Evolutionary conservation across 2,888 invertebrate genomes (phyloP), one percentile per base, ranked within the genome.

Genomic region (Trichogramma dendrolimi): DNA sequence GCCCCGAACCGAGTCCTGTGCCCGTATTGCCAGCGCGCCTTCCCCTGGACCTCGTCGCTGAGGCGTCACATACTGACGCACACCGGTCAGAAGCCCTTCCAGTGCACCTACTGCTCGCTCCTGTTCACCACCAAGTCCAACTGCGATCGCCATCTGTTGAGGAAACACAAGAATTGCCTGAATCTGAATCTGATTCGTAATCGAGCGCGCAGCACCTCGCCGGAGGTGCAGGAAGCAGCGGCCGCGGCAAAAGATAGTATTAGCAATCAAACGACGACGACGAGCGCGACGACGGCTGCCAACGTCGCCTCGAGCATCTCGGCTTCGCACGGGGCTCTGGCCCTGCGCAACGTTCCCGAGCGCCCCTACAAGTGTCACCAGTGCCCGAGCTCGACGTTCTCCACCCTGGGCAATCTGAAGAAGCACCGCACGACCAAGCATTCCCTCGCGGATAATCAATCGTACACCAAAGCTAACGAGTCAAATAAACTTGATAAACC

Each of bases 81-180:
- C 78, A 97, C 96, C 0, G 95, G 92, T 2, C 96, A 96, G 76
- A 97, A 97, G 75, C 97, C 97, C 0, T 97, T 91, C 82, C 94
- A 95, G 75, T 97, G 97, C 79, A 90, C 92, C 0, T 90, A 93
- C 73, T 97, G 97, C 76, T 91, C 93, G 0, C 83, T 96, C 6
- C 86, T 94, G 1, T 97, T 97, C 79, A 97, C 96, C 44, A 97
- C 96, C 1, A 97, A 97, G 78, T 96, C 96, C 6, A 97, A 97
- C 80, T 94, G 97, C 78, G 97, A 97, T 75, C 90, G 97, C 8
- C 97, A 97, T 78, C 81, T 97, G 63, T 80, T 94, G 58, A 84
- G 96, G 46, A 96, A 96, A 74, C 96, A 96, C 75, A 89, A 89
- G 64, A 84, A 85, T 66, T 80, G 48, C 73, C 81, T 38, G 71